Conservation (phyloP, 2,797 vertebrate species). For the Synaphobranchus kaupii region DNA sequence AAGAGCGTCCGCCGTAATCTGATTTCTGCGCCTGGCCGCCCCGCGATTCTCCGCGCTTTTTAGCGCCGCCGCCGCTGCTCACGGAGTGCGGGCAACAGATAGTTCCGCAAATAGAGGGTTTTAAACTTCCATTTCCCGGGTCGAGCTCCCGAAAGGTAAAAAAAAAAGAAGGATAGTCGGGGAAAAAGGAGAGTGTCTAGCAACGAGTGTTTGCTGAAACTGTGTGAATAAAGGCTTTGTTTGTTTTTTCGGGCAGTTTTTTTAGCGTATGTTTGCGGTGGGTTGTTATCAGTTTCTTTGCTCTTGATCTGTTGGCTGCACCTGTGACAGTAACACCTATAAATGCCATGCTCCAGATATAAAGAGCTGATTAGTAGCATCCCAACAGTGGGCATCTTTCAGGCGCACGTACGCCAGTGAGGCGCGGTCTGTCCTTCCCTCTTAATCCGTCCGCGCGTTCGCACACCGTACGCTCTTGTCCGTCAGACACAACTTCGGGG, state of each 20-base stretch:
- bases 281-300: neutral
- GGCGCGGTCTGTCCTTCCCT: neutral
- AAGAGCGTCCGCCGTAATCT: conserved; percentile 24
- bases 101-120: conserved; percentile 35
- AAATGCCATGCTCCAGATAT: neutral
- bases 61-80: neutral
- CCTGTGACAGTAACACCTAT: neutral
- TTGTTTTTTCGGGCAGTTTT: neutral
- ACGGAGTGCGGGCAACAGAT: conserved; percentile 30
- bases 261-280: neutral
- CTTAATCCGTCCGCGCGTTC: conserved; percentile 11
- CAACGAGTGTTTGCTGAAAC: neutral
- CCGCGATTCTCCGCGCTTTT: conserved; percentile 21
- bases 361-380: neutral
- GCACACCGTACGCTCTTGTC: neutral
- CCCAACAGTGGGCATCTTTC: neutral
- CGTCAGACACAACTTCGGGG: neutral
- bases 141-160: conserved; percentile 18
- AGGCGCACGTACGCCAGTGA: neutral
- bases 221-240: conserved; percentile 4
- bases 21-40: conserved; percentile 27
- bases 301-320: neutral
- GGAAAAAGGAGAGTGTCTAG: neutral
- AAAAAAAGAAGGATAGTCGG: conserved; percentile 3
- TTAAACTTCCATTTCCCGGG: conserved; percentile 32